Conservation (phyloP, 2,113 vertebrate genomes). For the Myrmecobius fasciatus region DNA sequence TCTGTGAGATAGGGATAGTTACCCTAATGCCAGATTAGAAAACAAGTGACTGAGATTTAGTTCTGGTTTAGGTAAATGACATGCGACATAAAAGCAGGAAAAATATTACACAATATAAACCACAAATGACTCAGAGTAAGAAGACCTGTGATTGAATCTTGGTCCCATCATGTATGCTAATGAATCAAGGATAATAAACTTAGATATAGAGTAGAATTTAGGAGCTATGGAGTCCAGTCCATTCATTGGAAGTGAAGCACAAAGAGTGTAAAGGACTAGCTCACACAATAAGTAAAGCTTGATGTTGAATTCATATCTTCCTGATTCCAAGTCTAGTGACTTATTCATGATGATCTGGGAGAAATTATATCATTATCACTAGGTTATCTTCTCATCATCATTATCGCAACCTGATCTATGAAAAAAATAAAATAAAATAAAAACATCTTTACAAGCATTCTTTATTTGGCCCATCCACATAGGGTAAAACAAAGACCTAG, state of each 20-base stretch:
- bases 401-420: not conserved
- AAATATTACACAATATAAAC: not conserved
- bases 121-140: not conserved
- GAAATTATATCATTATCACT: not conserved
- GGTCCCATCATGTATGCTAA: not conserved
- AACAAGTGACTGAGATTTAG: not conserved
- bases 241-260: not conserved
- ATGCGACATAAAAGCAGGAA: not conserved
- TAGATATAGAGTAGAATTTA: not conserved
- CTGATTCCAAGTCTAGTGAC: not conserved
- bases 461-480: not conserved
- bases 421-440: not conserved
- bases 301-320: not conserved
- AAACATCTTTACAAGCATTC: not conserved
- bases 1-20: not conserved
- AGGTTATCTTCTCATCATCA: not conserved
- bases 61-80: not conserved
- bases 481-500: not conserved
- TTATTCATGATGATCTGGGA: not conserved
- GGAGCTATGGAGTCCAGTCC: not conserved
- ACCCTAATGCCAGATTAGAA: not conserved
- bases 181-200: not conserved
- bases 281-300: not conserved
- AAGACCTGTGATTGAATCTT: not conserved
- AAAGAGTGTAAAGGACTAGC: not conserved